These are phyloP conservation scores for Parambassis ranga DNA, from an alignment of 2,797 vertebrate genomes.

Conservation along the genomic window DNA sequence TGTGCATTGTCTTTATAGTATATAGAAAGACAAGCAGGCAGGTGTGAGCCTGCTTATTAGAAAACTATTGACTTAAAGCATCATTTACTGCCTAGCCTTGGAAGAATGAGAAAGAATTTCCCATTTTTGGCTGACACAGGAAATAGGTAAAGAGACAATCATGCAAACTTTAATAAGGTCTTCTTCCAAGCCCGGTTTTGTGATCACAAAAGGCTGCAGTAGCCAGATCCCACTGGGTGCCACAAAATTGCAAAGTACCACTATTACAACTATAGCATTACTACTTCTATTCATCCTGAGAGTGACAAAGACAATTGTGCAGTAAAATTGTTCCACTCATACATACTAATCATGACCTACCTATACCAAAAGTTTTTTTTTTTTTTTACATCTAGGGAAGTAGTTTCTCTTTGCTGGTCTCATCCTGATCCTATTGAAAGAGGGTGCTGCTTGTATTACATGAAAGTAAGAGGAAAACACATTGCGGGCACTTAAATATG, in stretches of 20 bases:
- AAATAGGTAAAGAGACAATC: conserved; percentile 5
- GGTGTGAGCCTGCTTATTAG: conserved; percentile 40
- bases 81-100: conserved; percentile 8
- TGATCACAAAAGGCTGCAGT: conserved; percentile 12
- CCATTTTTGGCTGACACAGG: conserved; percentile 1
- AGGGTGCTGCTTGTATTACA: neutral
- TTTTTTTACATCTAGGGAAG: neutral
- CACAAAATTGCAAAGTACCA: conserved; percentile 1
- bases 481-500: conserved; percentile 29
- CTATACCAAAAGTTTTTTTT: conserved; percentile 33
- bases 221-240: conserved; percentile 5
- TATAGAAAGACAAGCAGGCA: conserved; percentile 11
- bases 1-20: conserved; percentile 2
- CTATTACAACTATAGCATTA: conserved; percentile 1
- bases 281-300: neutral
- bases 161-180: conserved; percentile 18
- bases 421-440: neutral
- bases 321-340: conserved; percentile 14
- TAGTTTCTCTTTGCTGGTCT: neutral
- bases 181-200: conserved; percentile 9
- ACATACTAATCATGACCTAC: conserved; percentile 21
- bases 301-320: conserved; percentile 1
- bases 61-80: conserved; percentile 39
- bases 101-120: conserved; percentile 2
- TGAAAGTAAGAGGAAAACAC: conserved; percentile 29